Evolutionary conservation across 1,140 invertebrate genomes (phyloP), one percentile per base, ranked within the genome.

Genomic region (Apocrypta bakeri): DNA sequence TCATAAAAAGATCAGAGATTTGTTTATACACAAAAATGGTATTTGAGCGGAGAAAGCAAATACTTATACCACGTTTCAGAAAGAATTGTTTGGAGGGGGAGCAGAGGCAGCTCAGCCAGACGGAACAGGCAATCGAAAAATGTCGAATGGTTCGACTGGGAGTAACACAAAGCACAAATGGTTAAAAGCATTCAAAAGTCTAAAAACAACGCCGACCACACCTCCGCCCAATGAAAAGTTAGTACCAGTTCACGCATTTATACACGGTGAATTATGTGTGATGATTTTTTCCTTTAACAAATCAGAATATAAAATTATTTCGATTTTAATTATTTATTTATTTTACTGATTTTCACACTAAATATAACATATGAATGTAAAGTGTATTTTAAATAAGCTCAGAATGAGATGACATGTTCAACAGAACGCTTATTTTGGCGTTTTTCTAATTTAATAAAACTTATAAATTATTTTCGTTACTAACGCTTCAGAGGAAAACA

Each of bases 121-220:
- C 93, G 89, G 88, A 85, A 91, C 90, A 90, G 90, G 94, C 87
- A 96, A 97, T 91, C 94, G 97, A 66, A 98, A 98, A 93, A 94
- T 97, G 91, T 97, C 97, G 2, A 95, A 96, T 64, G 94, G 96
- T 66, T 98, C 96, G 79, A 96, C 96, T 77, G 96, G 95, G 88
- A 97, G 96, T 87, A 74, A 74, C 21, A 98, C 98, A 94, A 98
- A 98, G 93, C 97, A 96, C 89, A 98, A 99, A 94, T 99, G 98
- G 98, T 93, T 99, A 87, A 99, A 99, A 92, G 98, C 98, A 84
- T 98, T 99, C 93, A 97, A 97, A 92, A 98, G 96, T 90, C 93
- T 99, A 83, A 99, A 98, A 94, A 93, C 96, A 90, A 91, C 92
- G 77, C 94, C 93, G 85, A 93, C 88, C 66, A 93, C 91, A n/a